Base-by-base conservation (phyloP, 1,140 invertebrate species). In the Ceratina calcarata region DNA sequence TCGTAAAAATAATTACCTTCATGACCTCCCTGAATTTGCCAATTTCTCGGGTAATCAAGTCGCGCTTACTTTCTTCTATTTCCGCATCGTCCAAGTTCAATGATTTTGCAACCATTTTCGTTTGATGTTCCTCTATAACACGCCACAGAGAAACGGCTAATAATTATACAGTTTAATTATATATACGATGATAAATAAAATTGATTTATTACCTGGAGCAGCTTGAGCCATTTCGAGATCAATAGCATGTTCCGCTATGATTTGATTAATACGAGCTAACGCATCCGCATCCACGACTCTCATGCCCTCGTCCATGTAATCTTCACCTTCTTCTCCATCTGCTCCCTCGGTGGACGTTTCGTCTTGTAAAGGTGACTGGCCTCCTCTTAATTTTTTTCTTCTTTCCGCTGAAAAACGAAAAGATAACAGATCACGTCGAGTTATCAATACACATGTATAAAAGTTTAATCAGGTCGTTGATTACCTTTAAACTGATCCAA, bases 21-120 rank as follows among this genome's bases (percentile, higher is more conserved):
- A 98, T 98, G 78, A 97, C 97, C 94, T 99, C 98, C 73, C 98
- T 95, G 93, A 99, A 99, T 93, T 98, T 98, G 83, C 97, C 97
- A 93, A 99, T 99, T 94, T 99, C 98, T 84, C 96, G 95, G 86
- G 98, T 98, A 83, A 99, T 99, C 81, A 99, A 95, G 92, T 97
- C 96, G n/a, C 98, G 95, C 92, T 99, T 99, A 90, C 98, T 98
- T 93, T 99, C 98, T 93, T 99, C 98, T 75, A 99, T 95, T 89
- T 98, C 96, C 7, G 96, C 96, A 86, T 97, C 97, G 87, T 97
- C 95, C 27, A 96, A 90, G 74, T 96, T 96, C 85, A 94, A 93
- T 51, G 94, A 91, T 83, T 95, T 95, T 64, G 93, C 91, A 27
- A 93, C 92, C 74, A 94, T 93, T 90, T 95, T 95, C 67, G 93